Percentiles rank a stretch among this genome's conserved stretches.
Conservation (phyloP, 2,888 invertebrate genomes). For the Gerris lacustris region DNA sequence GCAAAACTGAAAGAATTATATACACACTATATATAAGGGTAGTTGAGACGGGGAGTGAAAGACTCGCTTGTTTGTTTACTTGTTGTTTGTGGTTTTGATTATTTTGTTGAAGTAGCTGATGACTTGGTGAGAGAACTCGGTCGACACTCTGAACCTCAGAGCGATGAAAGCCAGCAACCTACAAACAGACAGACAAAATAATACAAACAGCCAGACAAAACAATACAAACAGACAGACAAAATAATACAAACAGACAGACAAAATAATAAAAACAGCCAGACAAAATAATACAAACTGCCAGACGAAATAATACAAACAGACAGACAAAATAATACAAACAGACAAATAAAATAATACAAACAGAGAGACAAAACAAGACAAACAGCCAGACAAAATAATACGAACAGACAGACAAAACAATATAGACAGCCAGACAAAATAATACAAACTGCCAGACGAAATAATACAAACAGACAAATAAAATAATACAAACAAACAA, state of each 20-base stretch:
- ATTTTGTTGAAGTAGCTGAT: slow-evolving; percentile 44
- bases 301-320: neutral
- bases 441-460: too few relatives aligned
- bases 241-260: neutral
- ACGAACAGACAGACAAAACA: too few relatives aligned
- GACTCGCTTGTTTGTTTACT: neutral
- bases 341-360: too few relatives aligned
- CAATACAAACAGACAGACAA: neutral
- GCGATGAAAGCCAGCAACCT: neutral
- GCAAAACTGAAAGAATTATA: too few relatives aligned
- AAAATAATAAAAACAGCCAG: neutral
- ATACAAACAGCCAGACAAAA: neutral
- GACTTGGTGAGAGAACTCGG: slow-evolving; percentile 45
- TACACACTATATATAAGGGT: too few relatives aligned
- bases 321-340: too few relatives aligned
- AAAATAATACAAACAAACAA: neutral
- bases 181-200: neutral
- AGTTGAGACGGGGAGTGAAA: too few relatives aligned
- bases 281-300: neutral
- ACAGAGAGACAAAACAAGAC: too few relatives aligned
- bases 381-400: too few relatives aligned
- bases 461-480: neutral
- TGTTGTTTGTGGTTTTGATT: slow-evolving; percentile 20
- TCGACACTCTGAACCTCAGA: slow-evolving; percentile 42
- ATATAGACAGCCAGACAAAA: too few relatives aligned